Evolutionary conservation across 1,140 invertebrate species (phyloP), one percentile per base, ranked within the genome.

Genomic region (Drosophila neocordata): DNA sequence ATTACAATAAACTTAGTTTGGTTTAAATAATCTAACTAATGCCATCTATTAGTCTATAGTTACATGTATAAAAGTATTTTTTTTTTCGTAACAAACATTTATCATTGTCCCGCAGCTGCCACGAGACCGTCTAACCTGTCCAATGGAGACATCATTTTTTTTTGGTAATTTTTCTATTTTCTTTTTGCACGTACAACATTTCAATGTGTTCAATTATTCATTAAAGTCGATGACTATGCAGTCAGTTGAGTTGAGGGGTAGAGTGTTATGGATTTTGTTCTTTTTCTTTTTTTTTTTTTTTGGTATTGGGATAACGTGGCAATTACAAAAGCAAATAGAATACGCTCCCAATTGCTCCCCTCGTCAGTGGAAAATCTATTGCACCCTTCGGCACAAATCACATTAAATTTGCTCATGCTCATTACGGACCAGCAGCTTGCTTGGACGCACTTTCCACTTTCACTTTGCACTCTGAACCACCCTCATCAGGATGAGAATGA

Each of bases 361-460:
- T 37, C 70, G 2, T 2, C 22, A 1, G 22, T 1, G 2, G 55
- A 65, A 73, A 73, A 73, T 73, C 74, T 59, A 77, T 81, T 82
- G 82, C 83, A 82, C 74, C 83, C 82, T 67, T 88, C 68, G 83
- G 75, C 82, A 78, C 78, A 79, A 87, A 88, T 87, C 79, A 87
- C 83, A 87, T 87, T 88, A 87, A 87, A 88, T 87, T 79, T 82
- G 75, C 83, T 77, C 64, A 70, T 85, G 82, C 81, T 85, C 82
- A 87, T 87, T 87, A 88, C 75, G 64, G 65, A 52, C 53, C 67
- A 81, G 68, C 72, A 71, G 80, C 53, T 69, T 63, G 56, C 58
- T 68, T 56, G 78, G 72, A 68, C 83, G 83, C 72, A 87, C 72
- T 75, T 87, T 80, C 77, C 63, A 82, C 79, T 82, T 82, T 82